Evolutionary conservation across 2,797 vertebrate genomes (phyloP).

Genomic region (Pseudomugil tenellus): DNA sequence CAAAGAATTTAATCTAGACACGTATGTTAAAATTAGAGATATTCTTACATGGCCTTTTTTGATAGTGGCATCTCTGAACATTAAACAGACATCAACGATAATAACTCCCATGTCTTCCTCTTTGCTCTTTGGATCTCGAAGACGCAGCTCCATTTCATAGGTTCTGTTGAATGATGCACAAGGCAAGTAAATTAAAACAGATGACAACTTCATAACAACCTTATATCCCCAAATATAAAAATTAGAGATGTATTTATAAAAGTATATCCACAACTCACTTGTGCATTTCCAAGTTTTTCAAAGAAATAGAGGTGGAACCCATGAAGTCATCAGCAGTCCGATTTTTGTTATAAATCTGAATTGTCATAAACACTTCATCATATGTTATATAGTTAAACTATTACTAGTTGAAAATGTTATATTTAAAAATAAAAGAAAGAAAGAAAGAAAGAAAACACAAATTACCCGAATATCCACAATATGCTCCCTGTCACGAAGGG

Average conservation of each 20-base stretch:
- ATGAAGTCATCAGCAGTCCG: constrained; percentile 93
- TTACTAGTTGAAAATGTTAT: background rate
- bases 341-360: constrained; percentile 93
- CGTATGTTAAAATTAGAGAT: constrained; percentile 7
- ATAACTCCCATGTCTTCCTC: constrained; percentile 94
- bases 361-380: constrained; percentile 5
- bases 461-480: constrained; percentile 87
- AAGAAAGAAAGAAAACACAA: constrained; percentile 2
- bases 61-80: constrained; percentile 88
- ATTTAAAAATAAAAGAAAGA: too few relatives aligned
- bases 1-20: constrained; percentile 31
- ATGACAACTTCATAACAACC: background rate
- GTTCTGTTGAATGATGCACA: constrained; percentile 75
- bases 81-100: constrained; percentile 86
- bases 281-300: constrained; percentile 88
- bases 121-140: constrained; percentile 91
- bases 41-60: constrained; percentile 84
- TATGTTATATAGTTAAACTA: background rate
- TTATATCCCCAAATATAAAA: background rate
- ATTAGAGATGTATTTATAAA: background rate
- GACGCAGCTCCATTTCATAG: constrained; percentile 83
- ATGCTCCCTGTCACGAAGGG: constrained; percentile 88
- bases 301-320: constrained; percentile 85
- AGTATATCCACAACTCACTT: constrained; percentile 78
- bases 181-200: background rate